These are phyloP conservation scores for Odontocolon sp. DNA, from an alignment of 2,888 invertebrate species.

Conservation along the genomic window DNA sequence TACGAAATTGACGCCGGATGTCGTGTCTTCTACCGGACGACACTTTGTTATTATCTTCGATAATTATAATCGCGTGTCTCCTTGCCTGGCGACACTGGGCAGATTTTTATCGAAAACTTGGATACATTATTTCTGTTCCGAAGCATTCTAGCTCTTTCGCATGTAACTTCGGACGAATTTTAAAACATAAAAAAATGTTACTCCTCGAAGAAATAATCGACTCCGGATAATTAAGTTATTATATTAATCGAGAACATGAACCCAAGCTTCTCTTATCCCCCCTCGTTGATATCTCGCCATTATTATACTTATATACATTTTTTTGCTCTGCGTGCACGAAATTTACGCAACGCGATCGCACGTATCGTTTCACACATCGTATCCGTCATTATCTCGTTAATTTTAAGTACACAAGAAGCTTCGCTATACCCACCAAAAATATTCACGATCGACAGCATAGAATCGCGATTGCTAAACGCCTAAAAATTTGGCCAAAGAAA, in stretches of 20 bases:
- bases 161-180: conserved; percentile 7
- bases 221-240: conserved; percentile 49
- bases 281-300: not conserved
- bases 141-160: not conserved
- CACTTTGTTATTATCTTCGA: conserved; percentile 51
- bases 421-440: not conserved
- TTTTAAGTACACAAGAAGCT: too few species aligned
- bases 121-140: conserved; percentile 34
- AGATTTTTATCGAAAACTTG: conserved; percentile 50
- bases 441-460: conserved; percentile 26
- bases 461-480: conserved; percentile 37
- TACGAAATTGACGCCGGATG: conserved; percentile 46
- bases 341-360: conserved; percentile 18
- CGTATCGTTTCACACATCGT: conserved; percentile 28
- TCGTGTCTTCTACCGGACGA: conserved; percentile 40
- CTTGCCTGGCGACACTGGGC: conserved; percentile 30
- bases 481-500: not conserved
- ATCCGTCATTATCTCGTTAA: conserved; percentile 46
- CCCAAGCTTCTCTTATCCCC: not conserved
- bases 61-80: conserved; percentile 58
- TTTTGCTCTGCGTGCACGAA: conserved; percentile 17
- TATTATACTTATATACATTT: not conserved
- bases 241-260: conserved; percentile 25
- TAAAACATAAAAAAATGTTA: conserved; percentile 9
- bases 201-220: not conserved